phyloP scores from a whole-genome alignment of 92 coral and sea anemone genomes.

The Parazoanthus atlanticus region DNA sequence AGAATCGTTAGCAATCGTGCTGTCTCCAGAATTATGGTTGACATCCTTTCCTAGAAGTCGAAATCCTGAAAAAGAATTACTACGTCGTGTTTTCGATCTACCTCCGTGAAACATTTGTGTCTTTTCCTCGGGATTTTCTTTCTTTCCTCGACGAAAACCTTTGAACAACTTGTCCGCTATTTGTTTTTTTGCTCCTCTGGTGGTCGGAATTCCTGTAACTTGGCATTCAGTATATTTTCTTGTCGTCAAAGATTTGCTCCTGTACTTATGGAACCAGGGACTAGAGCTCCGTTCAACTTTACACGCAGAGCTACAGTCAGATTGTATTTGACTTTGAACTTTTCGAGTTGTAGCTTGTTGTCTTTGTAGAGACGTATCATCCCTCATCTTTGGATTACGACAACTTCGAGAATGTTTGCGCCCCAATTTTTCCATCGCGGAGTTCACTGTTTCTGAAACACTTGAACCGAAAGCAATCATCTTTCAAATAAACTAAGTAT shows the following conservation, averaged over 20 bases:
- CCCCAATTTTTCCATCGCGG: background rate
- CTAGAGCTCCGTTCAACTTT: background rate
- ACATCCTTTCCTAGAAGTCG: background rate
- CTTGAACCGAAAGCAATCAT: constrained; percentile 2
- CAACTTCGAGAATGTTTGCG: constrained; percentile 2
- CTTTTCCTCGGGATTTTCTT: background rate
- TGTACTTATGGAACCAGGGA: background rate
- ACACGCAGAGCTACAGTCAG: background rate
- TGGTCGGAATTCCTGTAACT: background rate
- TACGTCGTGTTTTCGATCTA: background rate
- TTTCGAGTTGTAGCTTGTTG: background rate
- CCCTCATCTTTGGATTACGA: background rate
- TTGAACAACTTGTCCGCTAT: background rate
- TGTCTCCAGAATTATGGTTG: background rate
- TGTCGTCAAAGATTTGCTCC: background rate
- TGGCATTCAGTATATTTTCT: background rate
- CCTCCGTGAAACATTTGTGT: background rate
- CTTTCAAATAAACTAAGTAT: background rate
- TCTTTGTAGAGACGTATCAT: background rate
- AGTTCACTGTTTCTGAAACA: background rate
- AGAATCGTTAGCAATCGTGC: background rate
- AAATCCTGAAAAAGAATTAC: background rate
- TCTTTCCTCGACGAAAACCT: constrained; percentile 2
- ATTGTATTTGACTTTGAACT: background rate
- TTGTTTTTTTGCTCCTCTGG: background rate